These are phyloP conservation scores for Stichopus horrens DNA, from an alignment of 53 echinoderm and acorn worm genomes.

Conservation along the genomic window DNA sequence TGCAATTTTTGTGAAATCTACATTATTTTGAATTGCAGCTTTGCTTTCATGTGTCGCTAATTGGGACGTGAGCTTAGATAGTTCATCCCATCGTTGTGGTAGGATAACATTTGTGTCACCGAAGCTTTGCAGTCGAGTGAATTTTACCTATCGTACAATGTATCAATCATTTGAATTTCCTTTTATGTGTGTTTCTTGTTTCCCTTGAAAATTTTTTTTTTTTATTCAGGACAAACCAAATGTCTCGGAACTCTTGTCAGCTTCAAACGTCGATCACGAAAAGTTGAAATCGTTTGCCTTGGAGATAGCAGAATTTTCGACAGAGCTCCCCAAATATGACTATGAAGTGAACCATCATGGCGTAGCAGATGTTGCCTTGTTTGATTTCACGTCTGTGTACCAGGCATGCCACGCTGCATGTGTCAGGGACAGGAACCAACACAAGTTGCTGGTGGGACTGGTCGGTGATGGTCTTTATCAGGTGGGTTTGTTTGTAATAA, in stretches of 20 bases:
- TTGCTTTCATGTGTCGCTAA: too few species aligned
- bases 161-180: background rate
- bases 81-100: background rate
- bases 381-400: slow-evolving; percentile 29
- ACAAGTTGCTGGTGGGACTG: slow-evolving; percentile 4
- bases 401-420: slow-evolving; percentile 11
- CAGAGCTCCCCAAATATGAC: slow-evolving; percentile 23
- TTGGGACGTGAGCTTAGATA: background rate
- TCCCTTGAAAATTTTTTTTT: background rate
- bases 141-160: background rate
- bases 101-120: background rate
- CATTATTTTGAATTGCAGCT: too few species aligned
- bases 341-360: slow-evolving; percentile 30
- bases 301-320: slow-evolving; percentile 19
- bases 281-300: slow-evolving; percentile 5
- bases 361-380: slow-evolving; percentile 1
- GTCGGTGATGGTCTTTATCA: slow-evolving; percentile 30
- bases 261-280: slow-evolving; percentile 7
- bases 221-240: slow-evolving; percentile 33
- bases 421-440: slow-evolving; percentile 4
- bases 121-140: background rate
- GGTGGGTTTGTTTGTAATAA: background rate
- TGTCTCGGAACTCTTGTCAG: background rate
- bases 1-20: too few species aligned
- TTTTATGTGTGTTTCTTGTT: background rate